Evolutionary conservation across 2,888 invertebrate genomes (phyloP).

Genomic region (Limenitis camilla): DNA sequence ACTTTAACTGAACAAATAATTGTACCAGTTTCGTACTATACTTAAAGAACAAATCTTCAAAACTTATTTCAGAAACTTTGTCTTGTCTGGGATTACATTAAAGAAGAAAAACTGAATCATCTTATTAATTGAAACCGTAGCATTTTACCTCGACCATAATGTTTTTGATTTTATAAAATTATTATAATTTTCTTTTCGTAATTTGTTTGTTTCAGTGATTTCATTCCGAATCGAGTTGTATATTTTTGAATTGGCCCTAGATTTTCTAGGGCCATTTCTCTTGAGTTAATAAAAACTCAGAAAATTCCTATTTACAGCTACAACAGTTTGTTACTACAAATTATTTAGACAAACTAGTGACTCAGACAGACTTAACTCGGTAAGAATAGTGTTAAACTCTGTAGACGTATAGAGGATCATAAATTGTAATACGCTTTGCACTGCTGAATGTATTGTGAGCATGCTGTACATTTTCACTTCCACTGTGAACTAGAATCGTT

Average conservation of each 20-base stretch:
- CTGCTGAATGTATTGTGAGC: slow-evolving; percentile 12
- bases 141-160: neutral
- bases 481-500: slow-evolving; percentile 10
- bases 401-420: slow-evolving; percentile 8
- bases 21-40: slow-evolving; percentile 16
- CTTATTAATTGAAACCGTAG: slow-evolving; percentile 12
- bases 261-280: too few relatives aligned
- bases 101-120: slow-evolving; percentile 10
- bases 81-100: slow-evolving; percentile 7
- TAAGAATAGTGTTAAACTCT: slow-evolving; percentile 6
- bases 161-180: neutral
- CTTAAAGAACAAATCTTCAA: slow-evolving; percentile 15
- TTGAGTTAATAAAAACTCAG: too few relatives aligned
- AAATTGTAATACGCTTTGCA: slow-evolving; percentile 9
- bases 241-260: too few relatives aligned
- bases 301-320: neutral
- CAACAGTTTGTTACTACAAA: neutral
- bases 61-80: slow-evolving; percentile 15
- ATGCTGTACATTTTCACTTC: slow-evolving; percentile 10
- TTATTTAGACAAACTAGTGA: slow-evolving; percentile 1
- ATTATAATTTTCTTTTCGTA: neutral
- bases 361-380: neutral
- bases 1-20: slow-evolving; percentile 17
- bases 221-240: too few relatives aligned
- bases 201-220: too few relatives aligned